phyloP scores from a whole-genome alignment of 1,140 invertebrate species.

The Phymorhynchus buccinoides region DNA sequence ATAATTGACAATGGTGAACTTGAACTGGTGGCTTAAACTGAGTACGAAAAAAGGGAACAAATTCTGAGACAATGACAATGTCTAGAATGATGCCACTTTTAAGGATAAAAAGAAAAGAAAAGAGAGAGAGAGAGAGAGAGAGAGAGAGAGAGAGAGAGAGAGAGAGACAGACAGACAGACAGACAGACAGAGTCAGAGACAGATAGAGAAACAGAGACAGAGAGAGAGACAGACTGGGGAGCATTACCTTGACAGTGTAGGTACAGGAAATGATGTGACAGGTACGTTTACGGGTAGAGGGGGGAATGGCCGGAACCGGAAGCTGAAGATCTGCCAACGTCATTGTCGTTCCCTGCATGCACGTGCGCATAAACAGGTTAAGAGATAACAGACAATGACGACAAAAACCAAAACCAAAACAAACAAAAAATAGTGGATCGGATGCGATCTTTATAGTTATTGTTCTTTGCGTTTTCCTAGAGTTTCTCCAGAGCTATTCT shows the following conservation, averaged over 20 bases:
- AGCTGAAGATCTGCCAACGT: conserved; percentile 29
- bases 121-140: neutral
- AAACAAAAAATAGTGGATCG: neutral
- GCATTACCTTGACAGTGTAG: conserved; percentile 39
- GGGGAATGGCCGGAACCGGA: conserved; percentile 37
- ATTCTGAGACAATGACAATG: too few relatives aligned
- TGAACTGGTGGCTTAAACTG: too few relatives aligned
- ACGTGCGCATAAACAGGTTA: neutral
- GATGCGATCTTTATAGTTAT: too few relatives aligned
- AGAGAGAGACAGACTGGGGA: neutral
- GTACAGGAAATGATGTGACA: conserved; percentile 46
- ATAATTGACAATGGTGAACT: too few relatives aligned
- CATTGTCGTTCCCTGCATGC: conserved; percentile 20
- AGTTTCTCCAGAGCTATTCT: too few relatives aligned
- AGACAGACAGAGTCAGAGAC: neutral
- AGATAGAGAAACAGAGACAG: neutral
- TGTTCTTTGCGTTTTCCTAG: too few relatives aligned
- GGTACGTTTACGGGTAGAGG: conserved; percentile 28
- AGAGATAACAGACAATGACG: neutral
- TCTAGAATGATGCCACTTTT: too few relatives aligned
- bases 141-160: neutral
- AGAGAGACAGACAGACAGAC: neutral
- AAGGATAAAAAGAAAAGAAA: too few relatives aligned
- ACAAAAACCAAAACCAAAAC: neutral
- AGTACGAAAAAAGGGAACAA: too few relatives aligned